These are phyloP conservation scores for Acanthochromis polyacanthus DNA, from an alignment of 2,113 vertebrate genomes.

Conservation along the genomic window DNA sequence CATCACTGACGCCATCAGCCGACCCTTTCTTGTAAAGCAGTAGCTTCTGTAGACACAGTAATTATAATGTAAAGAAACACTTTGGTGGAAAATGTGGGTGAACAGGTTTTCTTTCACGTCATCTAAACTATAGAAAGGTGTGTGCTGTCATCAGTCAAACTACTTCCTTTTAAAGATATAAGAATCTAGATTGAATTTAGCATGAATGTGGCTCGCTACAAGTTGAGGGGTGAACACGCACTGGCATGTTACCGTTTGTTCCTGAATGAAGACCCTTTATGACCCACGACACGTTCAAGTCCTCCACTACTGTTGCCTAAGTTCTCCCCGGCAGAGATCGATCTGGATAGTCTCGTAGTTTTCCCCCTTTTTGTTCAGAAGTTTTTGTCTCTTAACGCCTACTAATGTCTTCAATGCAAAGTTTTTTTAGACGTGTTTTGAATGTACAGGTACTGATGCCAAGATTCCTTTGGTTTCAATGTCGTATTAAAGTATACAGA, in stretches of 20 bases:
- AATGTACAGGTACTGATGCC: conserved; percentile 37
- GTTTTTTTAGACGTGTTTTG: conserved; percentile 19
- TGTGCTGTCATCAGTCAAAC: too few relatives aligned
- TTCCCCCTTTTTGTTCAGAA: not conserved
- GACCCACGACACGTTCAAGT: not conserved
- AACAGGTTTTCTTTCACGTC: not conserved
- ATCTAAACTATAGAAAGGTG: not conserved
- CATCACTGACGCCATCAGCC: too few relatives aligned
- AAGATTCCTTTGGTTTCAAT: conserved; percentile 52
- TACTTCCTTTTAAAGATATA: not conserved
- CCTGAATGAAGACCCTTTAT: not conserved
- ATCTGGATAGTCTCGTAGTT: not conserved
- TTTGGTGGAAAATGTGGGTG: not conserved
- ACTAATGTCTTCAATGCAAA: not conserved
- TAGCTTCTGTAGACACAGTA: not conserved
- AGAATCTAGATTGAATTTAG: not conserved
- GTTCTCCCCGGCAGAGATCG: conserved; percentile 1
- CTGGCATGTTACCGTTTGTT: not conserved
- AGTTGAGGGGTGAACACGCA: conserved; percentile 15
- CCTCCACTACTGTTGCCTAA: conserved; percentile 1
- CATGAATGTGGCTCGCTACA: not conserved
- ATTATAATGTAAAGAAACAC: not conserved
- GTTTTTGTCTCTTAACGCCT: conserved; percentile 14
- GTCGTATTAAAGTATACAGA: conserved; percentile 56
- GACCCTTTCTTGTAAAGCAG: not conserved